Evolutionary conservation across 1,140 invertebrate species (phyloP).

Genomic region (Calephelis nemesis): DNA sequence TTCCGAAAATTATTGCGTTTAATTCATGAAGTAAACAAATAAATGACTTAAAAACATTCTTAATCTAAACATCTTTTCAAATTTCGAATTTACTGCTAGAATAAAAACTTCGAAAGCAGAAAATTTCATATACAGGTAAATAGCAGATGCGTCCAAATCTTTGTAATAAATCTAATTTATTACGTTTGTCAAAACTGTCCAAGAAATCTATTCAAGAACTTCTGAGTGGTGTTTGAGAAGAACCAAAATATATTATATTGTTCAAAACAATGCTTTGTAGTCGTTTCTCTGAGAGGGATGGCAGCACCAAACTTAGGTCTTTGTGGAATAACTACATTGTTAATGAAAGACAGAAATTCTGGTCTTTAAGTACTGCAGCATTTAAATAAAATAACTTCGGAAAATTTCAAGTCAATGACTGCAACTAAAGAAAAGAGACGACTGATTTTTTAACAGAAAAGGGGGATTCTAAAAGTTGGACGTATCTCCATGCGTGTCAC

Average conservation of each 20-base stretch:
- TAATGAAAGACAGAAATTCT: conserved; percentile 4
- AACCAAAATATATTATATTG: conserved; percentile 14
- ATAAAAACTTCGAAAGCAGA: too few species aligned
- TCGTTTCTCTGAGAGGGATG: conserved; percentile 6
- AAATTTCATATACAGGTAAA: too few species aligned
- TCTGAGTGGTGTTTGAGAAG: neutral
- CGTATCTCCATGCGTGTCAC: too few species aligned
- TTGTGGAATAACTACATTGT: conserved; percentile 12
- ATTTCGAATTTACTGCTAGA: too few species aligned
- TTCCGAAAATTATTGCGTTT: too few species aligned
- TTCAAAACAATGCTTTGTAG: conserved; percentile 16
- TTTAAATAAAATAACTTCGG: neutral
- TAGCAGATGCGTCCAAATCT: conserved; percentile 7
- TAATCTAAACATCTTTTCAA: too few species aligned
- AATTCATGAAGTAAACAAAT: too few species aligned
- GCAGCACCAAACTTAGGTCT: conserved; percentile 10
- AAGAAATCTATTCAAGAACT: neutral
- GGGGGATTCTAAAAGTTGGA: too few species aligned
- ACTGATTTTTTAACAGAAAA: too few species aligned
- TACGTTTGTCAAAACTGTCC: conserved; percentile 15
- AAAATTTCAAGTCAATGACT: neutral
- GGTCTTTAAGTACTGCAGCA: neutral
- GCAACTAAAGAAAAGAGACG: too few species aligned
- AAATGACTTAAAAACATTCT: too few species aligned
- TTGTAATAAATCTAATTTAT: conserved; percentile 12